Percentiles rank a stretch among this genome's conserved stretches.
Evolutionary conservation across 2,113 vertebrate genomes (phyloP).

Genomic region (Pterocles gutturalis): DNA sequence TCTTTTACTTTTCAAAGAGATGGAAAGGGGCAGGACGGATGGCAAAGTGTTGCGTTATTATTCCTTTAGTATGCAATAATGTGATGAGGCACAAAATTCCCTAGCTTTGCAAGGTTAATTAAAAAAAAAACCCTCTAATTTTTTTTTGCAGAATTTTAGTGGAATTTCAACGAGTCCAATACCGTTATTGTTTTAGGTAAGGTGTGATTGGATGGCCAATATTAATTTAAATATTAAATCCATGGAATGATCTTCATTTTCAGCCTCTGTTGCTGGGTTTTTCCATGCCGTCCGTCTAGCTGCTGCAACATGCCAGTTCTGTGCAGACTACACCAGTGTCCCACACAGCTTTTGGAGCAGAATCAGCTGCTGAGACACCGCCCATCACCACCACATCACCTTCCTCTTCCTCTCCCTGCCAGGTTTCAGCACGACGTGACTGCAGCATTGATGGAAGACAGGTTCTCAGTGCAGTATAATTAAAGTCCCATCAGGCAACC

Average conservation of each 20-base stretch:
- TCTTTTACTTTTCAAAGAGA: background rate
- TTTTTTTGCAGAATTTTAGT: background rate
- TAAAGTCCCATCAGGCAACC: background rate
- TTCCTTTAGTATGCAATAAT: background rate
- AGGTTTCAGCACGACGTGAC: background rate
- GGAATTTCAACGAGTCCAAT: background rate
- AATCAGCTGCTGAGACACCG: background rate
- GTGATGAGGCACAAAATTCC: background rate
- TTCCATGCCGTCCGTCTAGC: background rate
- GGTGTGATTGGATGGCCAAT: background rate
- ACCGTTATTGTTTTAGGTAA: background rate
- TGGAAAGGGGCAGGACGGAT: no score
- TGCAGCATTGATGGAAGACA: background rate
- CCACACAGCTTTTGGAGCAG: rapidly evolving
- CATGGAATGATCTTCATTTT: background rate
- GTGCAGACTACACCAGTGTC: background rate
- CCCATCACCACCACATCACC: background rate
- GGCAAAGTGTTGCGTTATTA: background rate
- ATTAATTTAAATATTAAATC: background rate
- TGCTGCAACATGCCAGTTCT: background rate
- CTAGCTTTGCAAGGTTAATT: background rate
- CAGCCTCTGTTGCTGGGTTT: background rate
- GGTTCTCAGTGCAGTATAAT: background rate
- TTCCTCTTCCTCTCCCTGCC: background rate
- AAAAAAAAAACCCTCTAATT: background rate